Evolutionary conservation across 2,113 vertebrate genomes (phyloP), one percentile per base, ranked within the genome.

Genomic region (Forbesichthys papilliferus): DNA sequence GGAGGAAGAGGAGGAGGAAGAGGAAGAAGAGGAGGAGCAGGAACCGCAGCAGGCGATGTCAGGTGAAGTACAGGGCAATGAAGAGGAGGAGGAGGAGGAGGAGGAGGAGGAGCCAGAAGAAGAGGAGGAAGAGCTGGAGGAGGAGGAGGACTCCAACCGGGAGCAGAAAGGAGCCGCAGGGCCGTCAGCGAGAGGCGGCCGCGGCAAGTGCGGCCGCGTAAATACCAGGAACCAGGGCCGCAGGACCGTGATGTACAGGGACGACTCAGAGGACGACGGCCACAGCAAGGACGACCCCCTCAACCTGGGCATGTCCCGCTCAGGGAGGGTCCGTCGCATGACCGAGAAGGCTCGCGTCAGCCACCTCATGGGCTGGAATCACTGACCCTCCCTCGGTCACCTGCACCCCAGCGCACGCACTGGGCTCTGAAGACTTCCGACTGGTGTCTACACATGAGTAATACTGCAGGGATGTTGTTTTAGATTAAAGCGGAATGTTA

Each of bases 301-400:
- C 83, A 99, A 98, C 92, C 93, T 99, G 81, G 98, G 98, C 83
- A 95, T 88, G 89, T 99, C 98, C 65, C 94, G 98, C 76, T 99
- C 97, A 63, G 98, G 98, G 87, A 94, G 98, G 86, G 95, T 99
- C 71, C 94, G 98, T 42, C 96, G 96, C 83, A 99, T 99, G 98
- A 99, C 98, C 7, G 98, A 99, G 90, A 97, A 98, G 88, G 98
- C 98, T 83, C 95, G 97, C 78, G 96, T 99, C 89, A 99, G 98
- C 90, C 98, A 99, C 90, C 95, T 99, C 58, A 99, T 99, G 98
- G 98, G 98, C 84, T 99, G 98, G 98, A 93, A 96, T 86, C 96
- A 98, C 89, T 99, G 93, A 96, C 87, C 51, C 51, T 1, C 7
- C 20, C 49, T 3, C 27, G 12, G 3, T 16, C 33, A 48, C 46